Evolutionary conservation across 2,797 vertebrate species (phyloP).

Genomic region (Netta rufina): DNA sequence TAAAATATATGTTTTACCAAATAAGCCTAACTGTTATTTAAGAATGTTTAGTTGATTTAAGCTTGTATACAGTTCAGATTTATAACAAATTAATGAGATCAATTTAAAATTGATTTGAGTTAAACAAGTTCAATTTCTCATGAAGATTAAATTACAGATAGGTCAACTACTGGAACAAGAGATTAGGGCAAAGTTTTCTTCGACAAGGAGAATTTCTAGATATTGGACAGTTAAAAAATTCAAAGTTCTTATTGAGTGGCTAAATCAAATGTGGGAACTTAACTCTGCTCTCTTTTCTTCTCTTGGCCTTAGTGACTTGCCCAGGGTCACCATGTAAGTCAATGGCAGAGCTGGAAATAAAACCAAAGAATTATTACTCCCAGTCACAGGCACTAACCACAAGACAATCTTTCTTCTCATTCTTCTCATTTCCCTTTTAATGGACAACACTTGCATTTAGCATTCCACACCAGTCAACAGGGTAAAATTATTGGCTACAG

Average conservation of each 20-base stretch:
- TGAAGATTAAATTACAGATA: not conserved
- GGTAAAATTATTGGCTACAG: constrained; percentile 33
- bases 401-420: constrained; percentile 42
- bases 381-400: constrained; percentile 25
- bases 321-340: not conserved
- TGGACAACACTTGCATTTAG: constrained; percentile 43
- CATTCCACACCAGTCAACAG: constrained; percentile 47
- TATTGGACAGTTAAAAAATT: not conserved
- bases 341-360: constrained; percentile 39
- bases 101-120: not conserved
- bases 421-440: constrained; percentile 60
- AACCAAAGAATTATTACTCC: constrained; percentile 52
- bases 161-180: not conserved
- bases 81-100: not conserved
- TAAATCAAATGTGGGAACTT: constrained; percentile 3
- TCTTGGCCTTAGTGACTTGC: not conserved
- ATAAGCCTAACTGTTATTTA: not conserved
- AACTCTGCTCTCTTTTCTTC: not conserved
- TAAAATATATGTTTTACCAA: not conserved
- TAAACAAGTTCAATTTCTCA: not conserved
- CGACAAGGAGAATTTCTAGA: not conserved
- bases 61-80: not conserved
- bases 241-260: not conserved
- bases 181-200: not conserved
- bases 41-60: not conserved